A percentile compares a stretch with the other conserved stretches of the same genome.
These are phyloP conservation scores for Arnoldichthys spilopterus DNA, from an alignment of 2,797 vertebrate genomes.

Conservation along the genomic window DNA sequence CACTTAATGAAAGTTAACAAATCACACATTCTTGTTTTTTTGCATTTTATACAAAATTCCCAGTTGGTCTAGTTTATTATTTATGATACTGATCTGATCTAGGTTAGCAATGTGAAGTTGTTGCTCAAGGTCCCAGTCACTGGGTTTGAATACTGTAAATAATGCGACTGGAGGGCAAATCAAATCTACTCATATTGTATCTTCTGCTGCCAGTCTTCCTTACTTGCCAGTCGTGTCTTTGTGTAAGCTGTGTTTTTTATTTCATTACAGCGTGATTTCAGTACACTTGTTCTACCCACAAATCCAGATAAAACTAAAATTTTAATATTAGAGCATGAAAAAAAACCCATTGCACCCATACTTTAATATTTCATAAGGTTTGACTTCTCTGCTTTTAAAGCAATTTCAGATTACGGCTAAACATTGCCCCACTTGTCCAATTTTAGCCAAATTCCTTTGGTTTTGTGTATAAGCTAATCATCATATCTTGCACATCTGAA, in stretches of 20 bases:
- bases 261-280: not conserved
- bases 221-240: not conserved
- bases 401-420: constrained; percentile 33
- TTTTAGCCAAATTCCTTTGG: constrained; percentile 62
- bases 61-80: not conserved
- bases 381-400: constrained; percentile 18
- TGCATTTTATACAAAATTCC: too few species aligned
- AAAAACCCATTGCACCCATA: constrained; percentile 30
- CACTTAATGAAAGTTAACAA: too few species aligned
- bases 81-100: not conserved
- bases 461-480: constrained; percentile 50
- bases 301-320: not conserved
- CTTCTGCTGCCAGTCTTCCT: not conserved
- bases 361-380: constrained; percentile 23
- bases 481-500: constrained; percentile 38
- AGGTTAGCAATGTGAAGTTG: not conserved
- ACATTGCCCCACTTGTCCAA: constrained; percentile 40
- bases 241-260: not conserved
- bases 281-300: not conserved
- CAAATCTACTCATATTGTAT: not conserved
- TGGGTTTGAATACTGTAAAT: not conserved
- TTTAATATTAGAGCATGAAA: constrained; percentile 3
- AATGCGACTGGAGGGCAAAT: not conserved
- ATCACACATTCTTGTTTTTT: too few species aligned
- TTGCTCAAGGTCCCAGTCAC: too few species aligned